These are phyloP conservation scores for Caradrina kadenii DNA, from an alignment of 2,888 invertebrate species.

Conservation along the genomic window DNA sequence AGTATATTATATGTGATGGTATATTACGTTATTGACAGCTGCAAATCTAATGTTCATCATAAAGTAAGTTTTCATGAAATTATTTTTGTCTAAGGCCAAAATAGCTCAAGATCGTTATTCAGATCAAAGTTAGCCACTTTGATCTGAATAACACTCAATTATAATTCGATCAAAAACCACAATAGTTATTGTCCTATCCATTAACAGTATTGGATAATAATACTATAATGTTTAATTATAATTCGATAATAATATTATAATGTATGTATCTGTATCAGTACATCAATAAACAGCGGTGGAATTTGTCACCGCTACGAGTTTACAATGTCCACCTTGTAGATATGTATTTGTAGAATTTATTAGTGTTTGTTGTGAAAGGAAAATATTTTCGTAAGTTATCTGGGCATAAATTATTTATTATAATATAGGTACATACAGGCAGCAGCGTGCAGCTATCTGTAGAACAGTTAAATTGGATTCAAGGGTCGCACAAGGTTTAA, in stretches of 20 bases:
- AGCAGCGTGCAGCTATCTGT: constrained; percentile 72
- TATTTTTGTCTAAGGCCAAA: not conserved
- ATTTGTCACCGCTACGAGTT: constrained; percentile 34
- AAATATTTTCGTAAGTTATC: constrained; percentile 81
- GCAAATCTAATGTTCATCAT: not conserved
- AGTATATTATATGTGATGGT: too few species aligned
- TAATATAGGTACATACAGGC: constrained; percentile 59
- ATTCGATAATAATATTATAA: constrained; percentile 29
- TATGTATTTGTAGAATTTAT: constrained; percentile 63
- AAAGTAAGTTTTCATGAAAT: not conserved
- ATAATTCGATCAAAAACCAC: not conserved
- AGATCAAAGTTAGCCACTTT: not conserved
- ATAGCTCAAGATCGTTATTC: not conserved
- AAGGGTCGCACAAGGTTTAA: constrained; percentile 80
- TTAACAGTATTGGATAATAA: constrained; percentile 8
- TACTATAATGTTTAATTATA: constrained; percentile 38
- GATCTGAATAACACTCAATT: not conserved
- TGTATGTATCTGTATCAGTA: constrained; percentile 28
- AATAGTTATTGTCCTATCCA: not conserved
- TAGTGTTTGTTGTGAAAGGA: constrained; percentile 74
- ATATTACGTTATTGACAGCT: not conserved
- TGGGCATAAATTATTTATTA: constrained; percentile 80
- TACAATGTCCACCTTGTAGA: constrained; percentile 45
- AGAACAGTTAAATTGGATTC: constrained; percentile 84
- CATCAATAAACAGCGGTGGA: constrained; percentile 28